A percentile compares a stretch with the other conserved stretches of the same genome.
phyloP scores from a whole-genome alignment of 2,113 vertebrate genomes.

The Barbus barbus region DNA sequence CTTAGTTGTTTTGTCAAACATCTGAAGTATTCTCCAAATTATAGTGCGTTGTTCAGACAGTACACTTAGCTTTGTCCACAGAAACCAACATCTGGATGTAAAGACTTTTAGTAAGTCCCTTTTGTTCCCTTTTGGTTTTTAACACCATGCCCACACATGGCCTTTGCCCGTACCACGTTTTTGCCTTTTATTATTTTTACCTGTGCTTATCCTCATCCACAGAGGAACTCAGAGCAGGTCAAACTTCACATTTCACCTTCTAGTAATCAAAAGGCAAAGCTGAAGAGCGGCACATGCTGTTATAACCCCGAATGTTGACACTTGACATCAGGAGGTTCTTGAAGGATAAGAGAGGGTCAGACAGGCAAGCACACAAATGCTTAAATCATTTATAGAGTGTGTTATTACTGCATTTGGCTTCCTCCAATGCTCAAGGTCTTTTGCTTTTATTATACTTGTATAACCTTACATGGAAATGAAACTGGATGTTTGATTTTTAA shows the following conservation, averaged over 20 bases:
- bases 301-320: constrained; percentile 69
- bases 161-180: neutral
- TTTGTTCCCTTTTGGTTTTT: constrained; percentile 48
- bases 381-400: constrained; percentile 68
- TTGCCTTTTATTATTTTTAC: constrained; percentile 27
- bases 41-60: constrained; percentile 34
- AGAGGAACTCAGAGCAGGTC: constrained; percentile 6
- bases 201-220: constrained; percentile 13
- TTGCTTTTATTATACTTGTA: constrained; percentile 27
- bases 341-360: constrained; percentile 63
- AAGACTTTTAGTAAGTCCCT: constrained; percentile 53
- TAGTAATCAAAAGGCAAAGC: neutral
- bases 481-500: neutral
- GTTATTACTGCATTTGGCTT: constrained; percentile 64
- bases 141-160: constrained; percentile 45
- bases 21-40: constrained; percentile 58
- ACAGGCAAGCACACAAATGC: constrained; percentile 63
- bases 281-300: neutral
- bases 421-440: constrained; percentile 5
- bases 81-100: constrained; percentile 54
- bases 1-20: constrained; percentile 40
- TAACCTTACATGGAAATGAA: neutral
- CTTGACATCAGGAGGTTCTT: constrained; percentile 67
- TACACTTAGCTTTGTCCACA: constrained; percentile 48
- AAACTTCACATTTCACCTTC: constrained; percentile 26